These are phyloP conservation scores for Telmatherina bonti DNA, from an alignment of 2,797 vertebrate genomes.

Conservation along the genomic window DNA sequence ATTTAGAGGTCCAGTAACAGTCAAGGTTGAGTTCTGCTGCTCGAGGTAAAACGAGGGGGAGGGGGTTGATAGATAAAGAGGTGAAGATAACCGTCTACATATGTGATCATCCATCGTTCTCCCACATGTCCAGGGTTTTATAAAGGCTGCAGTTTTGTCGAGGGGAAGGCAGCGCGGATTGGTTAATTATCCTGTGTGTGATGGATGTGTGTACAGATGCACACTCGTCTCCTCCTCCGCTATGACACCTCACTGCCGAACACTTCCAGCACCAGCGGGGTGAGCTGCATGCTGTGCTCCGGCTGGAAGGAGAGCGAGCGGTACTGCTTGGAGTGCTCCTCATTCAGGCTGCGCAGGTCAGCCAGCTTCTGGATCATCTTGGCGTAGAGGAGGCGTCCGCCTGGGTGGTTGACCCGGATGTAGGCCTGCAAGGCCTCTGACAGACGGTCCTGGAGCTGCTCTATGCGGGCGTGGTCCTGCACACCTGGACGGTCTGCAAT, in stretches of 20 bases:
- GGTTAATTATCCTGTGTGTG: conserved; percentile 49
- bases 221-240: conserved; percentile 35
- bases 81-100: conserved; percentile 38
- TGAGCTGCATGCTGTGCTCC: conserved; percentile 94
- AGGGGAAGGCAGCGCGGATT: conserved; percentile 45
- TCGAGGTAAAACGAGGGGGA: conserved; percentile 33
- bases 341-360: conserved; percentile 94
- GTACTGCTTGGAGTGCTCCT: conserved; percentile 98
- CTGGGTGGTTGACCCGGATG: conserved; percentile 91
- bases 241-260: conserved; percentile 96
- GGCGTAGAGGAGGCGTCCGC: conserved; percentile 91
- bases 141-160: conserved; percentile 43
- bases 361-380: conserved; percentile 99
- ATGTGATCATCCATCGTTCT: conserved; percentile 48
- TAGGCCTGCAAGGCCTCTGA: conserved; percentile 93
- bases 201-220: conserved; percentile 13
- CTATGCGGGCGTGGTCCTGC: conserved; percentile 88
- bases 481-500: conserved; percentile 91
- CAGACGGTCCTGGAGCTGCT: conserved; percentile 91
- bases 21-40: conserved; percentile 22
- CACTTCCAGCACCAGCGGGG: conserved; percentile 95
- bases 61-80: conserved; percentile 49
- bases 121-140: conserved; percentile 41
- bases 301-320: conserved; percentile 94
- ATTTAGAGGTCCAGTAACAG: conserved; percentile 48